Evolutionary conservation across 2,797 vertebrate species (phyloP).

Genomic region (Mus caroli): DNA sequence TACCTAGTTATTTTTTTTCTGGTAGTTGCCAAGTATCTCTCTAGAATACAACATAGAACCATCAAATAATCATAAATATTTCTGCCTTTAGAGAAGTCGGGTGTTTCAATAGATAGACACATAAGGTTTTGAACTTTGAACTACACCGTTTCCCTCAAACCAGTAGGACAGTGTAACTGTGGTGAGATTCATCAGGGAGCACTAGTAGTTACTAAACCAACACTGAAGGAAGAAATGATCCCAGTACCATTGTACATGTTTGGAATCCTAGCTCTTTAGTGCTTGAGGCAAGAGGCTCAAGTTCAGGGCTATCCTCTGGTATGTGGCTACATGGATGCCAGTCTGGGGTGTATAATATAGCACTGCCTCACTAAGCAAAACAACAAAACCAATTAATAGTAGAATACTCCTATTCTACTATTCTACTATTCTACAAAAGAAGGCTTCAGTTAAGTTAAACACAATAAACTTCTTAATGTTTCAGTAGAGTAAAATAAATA

Average conservation of each 20-base stretch:
- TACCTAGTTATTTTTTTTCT: not conserved
- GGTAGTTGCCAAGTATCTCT: not conserved
- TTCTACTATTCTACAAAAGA: too few species aligned
- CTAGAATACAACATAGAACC: not conserved
- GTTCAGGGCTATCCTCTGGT: not conserved
- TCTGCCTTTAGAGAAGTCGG: not conserved
- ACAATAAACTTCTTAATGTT: not conserved
- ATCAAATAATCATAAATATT: not conserved
- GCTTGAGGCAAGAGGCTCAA: not conserved
- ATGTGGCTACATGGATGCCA: not conserved
- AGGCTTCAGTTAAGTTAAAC: not conserved
- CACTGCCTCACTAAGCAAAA: not conserved
- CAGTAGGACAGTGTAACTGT: not conserved
- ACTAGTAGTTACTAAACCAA: not conserved
- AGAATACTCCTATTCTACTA: not conserved
- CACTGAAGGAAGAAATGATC: not conserved
- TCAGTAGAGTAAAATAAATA: not conserved
- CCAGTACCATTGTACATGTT: not conserved
- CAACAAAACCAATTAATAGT: not conserved
- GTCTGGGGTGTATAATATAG: too few species aligned
- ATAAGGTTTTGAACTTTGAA: not conserved
- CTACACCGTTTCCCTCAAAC: not conserved
- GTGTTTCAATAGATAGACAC: not conserved
- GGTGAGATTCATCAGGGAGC: not conserved
- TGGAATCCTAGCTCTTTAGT: not conserved